Conservation (phyloP, 2,113 vertebrate genomes). For the Hipposideros armiger region DNA sequence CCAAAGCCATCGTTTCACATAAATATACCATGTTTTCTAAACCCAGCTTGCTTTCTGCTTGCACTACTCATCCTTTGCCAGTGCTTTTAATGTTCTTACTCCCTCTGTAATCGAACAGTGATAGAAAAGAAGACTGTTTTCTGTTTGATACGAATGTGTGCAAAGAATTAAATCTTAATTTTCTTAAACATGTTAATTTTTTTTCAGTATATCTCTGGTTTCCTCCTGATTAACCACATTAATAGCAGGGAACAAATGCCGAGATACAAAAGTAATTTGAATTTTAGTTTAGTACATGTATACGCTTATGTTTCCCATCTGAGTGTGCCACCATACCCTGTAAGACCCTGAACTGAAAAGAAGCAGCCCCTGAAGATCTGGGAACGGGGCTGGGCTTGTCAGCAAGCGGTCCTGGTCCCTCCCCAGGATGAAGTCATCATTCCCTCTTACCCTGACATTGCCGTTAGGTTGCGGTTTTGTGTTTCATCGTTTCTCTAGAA, state of each 20-base stretch:
- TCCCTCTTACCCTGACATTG: background rate
- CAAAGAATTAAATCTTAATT: background rate
- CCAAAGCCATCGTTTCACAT: background rate
- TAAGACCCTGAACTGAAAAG: background rate
- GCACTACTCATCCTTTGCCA: background rate
- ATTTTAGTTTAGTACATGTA: background rate
- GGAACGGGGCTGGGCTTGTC: background rate
- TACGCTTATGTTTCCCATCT: no score
- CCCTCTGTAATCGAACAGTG: background rate
- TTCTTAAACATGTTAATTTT: background rate
- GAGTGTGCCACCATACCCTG: rapidly evolving
- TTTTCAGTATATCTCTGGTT: background rate
- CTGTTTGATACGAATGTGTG: background rate
- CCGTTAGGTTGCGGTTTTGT: background rate
- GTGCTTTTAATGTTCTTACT: background rate
- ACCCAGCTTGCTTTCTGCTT: background rate
- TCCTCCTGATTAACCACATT: conserved; percentile 19
- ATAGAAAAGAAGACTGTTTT: background rate
- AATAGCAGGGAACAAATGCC: background rate
- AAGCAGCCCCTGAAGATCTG: background rate
- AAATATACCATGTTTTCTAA: background rate
- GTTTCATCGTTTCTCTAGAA: conserved; percentile 29
- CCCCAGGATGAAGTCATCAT: background rate
- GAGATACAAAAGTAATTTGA: background rate
- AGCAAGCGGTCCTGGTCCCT: background rate